phyloP scores from a whole-genome alignment of 2,888 invertebrate genomes.

The Lymantria dispar region DNA sequence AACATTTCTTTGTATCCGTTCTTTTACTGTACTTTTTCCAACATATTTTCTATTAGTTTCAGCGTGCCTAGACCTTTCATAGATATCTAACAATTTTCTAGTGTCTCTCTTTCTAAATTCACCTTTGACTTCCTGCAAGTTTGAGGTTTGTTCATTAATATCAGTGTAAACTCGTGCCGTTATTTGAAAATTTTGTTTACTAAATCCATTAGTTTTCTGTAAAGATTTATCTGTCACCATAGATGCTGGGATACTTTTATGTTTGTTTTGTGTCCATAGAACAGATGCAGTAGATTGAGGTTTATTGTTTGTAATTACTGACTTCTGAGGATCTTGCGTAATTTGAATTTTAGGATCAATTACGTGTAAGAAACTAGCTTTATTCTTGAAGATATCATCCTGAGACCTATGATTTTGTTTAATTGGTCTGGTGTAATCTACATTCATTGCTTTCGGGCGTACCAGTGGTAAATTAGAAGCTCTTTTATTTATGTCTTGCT shows the following conservation, averaged over 20 bases:
- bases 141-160: constrained; percentile 32
- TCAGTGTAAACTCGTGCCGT: constrained; percentile 35
- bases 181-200: constrained; percentile 28
- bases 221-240: constrained; percentile 25
- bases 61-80: constrained; percentile 31
- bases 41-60: constrained; percentile 41
- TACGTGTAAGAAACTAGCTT: constrained; percentile 33
- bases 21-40: constrained; percentile 32
- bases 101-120: constrained; percentile 24
- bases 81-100: constrained; percentile 4
- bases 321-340: constrained; percentile 35
- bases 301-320: constrained; percentile 34
- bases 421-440: constrained; percentile 14
- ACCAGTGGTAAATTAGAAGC: constrained; percentile 6
- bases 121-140: constrained; percentile 24
- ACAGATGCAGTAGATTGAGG: constrained; percentile 13
- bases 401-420: constrained; percentile 13
- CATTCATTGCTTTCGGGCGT: constrained; percentile 16
- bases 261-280: constrained; percentile 16
- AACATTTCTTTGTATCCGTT: constrained; percentile 2
- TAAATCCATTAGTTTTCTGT: constrained; percentile 19
- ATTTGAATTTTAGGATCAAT: constrained; percentile 41
- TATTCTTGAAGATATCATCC: constrained; percentile 18
- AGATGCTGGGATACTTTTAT: constrained; percentile 19
- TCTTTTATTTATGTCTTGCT: background rate